These are phyloP conservation scores for Geopemphigus sp. DNA, from an alignment of 1,140 invertebrate genomes.

Conservation along the genomic window DNA sequence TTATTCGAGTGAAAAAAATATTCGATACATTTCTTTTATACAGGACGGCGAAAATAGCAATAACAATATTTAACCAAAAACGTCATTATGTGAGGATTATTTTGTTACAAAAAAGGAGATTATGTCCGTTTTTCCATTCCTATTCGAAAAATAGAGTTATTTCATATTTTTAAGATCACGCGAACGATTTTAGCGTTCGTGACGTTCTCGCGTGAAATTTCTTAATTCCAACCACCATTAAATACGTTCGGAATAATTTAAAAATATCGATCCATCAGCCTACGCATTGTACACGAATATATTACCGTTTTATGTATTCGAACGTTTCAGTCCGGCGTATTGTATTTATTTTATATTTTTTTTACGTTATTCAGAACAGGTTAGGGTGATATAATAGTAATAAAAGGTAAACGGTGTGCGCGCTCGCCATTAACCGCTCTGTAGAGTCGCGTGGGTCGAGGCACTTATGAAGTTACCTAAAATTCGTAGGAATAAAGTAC, in stretches of 20 bases:
- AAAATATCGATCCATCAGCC: conserved; percentile 17
- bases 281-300: background rate
- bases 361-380: conserved; percentile 15
- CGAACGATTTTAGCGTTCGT: background rate
- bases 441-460: background rate
- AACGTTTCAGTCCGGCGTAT: background rate
- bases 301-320: conserved; percentile 12
- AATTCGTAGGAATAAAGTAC: conserved; percentile 7
- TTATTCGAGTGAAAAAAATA: too few species aligned
- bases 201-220: conserved; percentile 1
- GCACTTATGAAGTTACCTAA: conserved; percentile 16
- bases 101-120: background rate
- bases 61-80: too few species aligned
- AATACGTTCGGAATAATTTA: conserved; percentile 18
- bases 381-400: conserved; percentile 24
- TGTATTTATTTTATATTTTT: background rate
- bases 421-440: background rate
- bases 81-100: too few species aligned
- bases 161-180: conserved; percentile 16
- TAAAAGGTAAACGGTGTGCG: conserved; percentile 1
- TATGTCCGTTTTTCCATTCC: background rate
- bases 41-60: too few species aligned
- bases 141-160: background rate
- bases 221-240: background rate
- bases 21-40: too few species aligned